Percentiles rank a stretch among this genome's conserved stretches.
These are phyloP conservation scores for Xestia xanthographa DNA, from an alignment of 2,888 invertebrate species.

Conservation along the genomic window DNA sequence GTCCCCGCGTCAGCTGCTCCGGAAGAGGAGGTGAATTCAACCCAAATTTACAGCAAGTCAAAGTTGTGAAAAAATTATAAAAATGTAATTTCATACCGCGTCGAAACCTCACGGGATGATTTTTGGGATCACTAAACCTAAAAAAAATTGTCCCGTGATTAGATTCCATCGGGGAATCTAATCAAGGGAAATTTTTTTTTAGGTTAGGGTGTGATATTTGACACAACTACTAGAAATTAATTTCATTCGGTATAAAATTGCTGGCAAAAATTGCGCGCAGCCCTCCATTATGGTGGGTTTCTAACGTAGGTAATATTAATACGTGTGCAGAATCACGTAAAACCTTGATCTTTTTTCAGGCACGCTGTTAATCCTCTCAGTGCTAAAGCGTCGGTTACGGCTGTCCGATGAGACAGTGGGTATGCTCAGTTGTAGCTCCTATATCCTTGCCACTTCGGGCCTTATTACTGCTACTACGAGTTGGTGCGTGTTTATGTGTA, in stretches of 20 bases:
- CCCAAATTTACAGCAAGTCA: neutral
- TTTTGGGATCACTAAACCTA: neutral
- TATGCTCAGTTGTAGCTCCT: conserved; percentile 83
- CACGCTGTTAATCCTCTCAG: conserved; percentile 83
- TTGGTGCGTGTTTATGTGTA: conserved; percentile 82
- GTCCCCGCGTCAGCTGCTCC: neutral
- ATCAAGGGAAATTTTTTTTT: no score
- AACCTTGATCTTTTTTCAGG: conserved; percentile 74
- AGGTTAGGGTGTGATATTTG: no score
- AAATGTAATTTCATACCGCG: neutral
- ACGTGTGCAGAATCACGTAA: neutral
- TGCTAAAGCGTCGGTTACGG: conserved; percentile 81
- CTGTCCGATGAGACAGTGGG: conserved; percentile 85
- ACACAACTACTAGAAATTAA: no score
- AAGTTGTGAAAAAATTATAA: neutral
- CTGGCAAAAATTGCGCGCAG: no score
- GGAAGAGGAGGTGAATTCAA: neutral
- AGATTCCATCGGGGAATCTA: no score
- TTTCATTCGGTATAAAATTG: no score
- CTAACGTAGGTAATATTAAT: no score
- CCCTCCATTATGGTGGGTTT: no score
- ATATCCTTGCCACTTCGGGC: conserved; percentile 79
- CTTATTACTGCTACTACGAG: conserved; percentile 81
- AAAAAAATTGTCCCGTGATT: neutral
- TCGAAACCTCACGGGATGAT: neutral